These are phyloP conservation scores for Cydia amplana DNA, from an alignment of 1,140 invertebrate genomes.

Conservation along the genomic window DNA sequence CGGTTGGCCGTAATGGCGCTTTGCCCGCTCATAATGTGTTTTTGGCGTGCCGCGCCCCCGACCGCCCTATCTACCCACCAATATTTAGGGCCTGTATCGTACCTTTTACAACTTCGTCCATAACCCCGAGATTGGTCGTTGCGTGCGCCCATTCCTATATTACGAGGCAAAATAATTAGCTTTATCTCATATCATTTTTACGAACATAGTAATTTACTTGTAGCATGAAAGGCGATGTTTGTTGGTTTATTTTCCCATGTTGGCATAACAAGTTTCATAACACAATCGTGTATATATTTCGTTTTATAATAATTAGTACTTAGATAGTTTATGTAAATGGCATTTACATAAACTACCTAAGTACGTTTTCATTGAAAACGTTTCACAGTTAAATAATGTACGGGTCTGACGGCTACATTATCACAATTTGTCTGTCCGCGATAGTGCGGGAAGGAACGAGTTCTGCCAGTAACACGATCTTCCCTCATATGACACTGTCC, in stretches of 20 bases:
- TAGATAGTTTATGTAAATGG: too few relatives aligned
- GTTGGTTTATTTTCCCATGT: constrained; percentile 38
- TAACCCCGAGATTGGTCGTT: constrained; percentile 66
- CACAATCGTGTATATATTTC: constrained; percentile 39
- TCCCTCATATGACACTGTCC: constrained; percentile 45
- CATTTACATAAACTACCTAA: too few relatives aligned
- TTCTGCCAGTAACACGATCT: constrained; percentile 53
- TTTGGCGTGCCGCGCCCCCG: constrained; percentile 67
- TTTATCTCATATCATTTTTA: constrained; percentile 69
- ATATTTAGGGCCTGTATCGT: constrained; percentile 65
- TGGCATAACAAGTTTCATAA: constrained; percentile 39
- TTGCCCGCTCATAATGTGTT: constrained; percentile 63
- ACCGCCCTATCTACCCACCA: constrained; percentile 63
- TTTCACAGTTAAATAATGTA: not conserved
- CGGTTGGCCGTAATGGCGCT: constrained; percentile 69
- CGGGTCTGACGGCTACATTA: not conserved
- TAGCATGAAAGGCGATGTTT: constrained; percentile 62
- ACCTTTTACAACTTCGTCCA: constrained; percentile 65
- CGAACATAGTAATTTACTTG: constrained; percentile 66
- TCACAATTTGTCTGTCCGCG: constrained; percentile 17
- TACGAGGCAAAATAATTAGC: constrained; percentile 70
- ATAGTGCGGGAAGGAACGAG: constrained; percentile 22
- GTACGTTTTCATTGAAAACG: not conserved
- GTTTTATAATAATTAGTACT: constrained; percentile 19
- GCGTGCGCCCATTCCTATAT: constrained; percentile 68